These are phyloP conservation scores for Portevinia maculata DNA, from an alignment of 2,888 invertebrate genomes.

Conservation along the genomic window DNA sequence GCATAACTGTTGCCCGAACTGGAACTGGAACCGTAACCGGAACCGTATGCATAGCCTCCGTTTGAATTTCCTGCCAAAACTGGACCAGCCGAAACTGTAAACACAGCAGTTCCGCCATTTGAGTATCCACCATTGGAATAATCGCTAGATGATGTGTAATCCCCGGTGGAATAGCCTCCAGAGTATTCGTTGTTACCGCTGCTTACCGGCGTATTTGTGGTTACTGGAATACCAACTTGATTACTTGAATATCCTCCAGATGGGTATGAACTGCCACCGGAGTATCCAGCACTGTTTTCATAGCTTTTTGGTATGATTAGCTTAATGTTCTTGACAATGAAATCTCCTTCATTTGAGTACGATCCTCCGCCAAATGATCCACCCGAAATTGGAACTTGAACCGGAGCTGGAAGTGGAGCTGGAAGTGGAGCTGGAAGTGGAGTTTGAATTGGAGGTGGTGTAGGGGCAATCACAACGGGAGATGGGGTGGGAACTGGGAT, in stretches of 20 bases:
- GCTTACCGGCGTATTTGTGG: not conserved
- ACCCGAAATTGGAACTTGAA: constrained; percentile 22
- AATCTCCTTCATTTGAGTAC: constrained; percentile 18
- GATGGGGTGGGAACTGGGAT: not conserved
- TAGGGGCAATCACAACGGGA: too few species aligned
- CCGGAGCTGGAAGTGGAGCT: constrained; percentile 5
- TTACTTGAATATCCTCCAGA: constrained; percentile 33
- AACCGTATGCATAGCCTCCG: constrained; percentile 38
- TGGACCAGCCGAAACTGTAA: constrained; percentile 4
- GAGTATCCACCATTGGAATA: constrained; percentile 13
- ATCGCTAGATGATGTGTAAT: constrained; percentile 10
- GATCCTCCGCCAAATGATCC: constrained; percentile 21
- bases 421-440: constrained; percentile 11
- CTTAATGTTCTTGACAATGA: constrained; percentile 52
- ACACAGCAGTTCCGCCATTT: constrained; percentile 24
- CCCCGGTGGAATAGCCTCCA: constrained; percentile 27
- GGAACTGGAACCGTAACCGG: constrained; percentile 6
- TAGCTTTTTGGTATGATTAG: constrained; percentile 50
- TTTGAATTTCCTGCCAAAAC: constrained; percentile 21
- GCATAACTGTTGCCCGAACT: constrained; percentile 1
- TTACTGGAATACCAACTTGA: constrained; percentile 12
- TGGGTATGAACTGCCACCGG: constrained; percentile 22
- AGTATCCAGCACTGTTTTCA: constrained; percentile 30
- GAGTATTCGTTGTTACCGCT: constrained; percentile 23
- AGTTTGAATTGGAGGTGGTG: constrained; percentile 6